Conservation (phyloP, 2,888 invertebrate genomes). For the Abscondita cerata region DNA sequence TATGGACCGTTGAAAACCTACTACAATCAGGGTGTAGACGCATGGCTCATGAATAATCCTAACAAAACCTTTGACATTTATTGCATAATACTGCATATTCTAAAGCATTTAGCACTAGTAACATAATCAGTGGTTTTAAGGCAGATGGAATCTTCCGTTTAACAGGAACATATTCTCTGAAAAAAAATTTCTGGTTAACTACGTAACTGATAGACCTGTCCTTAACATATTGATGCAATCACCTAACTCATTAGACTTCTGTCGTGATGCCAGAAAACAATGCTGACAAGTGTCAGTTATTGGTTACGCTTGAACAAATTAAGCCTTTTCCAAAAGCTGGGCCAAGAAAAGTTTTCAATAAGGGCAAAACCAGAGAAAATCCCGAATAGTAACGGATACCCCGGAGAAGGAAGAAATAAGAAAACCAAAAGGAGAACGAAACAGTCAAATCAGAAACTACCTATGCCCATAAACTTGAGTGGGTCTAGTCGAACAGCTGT, state of each 20-base stretch:
- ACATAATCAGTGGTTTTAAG: slow-evolving; percentile 1
- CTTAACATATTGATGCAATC: not conserved
- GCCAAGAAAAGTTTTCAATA: too few relatives aligned
- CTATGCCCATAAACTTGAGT: not conserved
- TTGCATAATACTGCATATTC: not conserved
- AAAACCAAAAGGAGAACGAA: not conserved
- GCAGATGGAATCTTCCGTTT: not conserved
- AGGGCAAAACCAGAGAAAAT: too few relatives aligned
- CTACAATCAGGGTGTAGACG: slow-evolving; percentile 1
- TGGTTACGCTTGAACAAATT: too few relatives aligned
- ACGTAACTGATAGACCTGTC: not conserved
- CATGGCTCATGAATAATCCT: slow-evolving; percentile 5
- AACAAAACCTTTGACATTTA: slow-evolving; percentile 7
- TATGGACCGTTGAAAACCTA: slow-evolving; percentile 10
- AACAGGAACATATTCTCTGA: not conserved
- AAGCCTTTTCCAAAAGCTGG: too few relatives aligned
- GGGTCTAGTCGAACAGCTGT: not conserved
- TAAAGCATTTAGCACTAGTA: too few relatives aligned
- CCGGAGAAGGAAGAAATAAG: not conserved
- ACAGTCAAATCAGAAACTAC: not conserved
- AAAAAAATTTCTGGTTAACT: too few relatives aligned
- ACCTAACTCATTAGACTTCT: not conserved
- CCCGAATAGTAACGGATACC: not conserved
- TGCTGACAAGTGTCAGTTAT: too few relatives aligned
- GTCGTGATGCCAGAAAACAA: not conserved